Percentiles rank a stretch among this genome's conserved stretches.
Evolutionary conservation across 2,888 invertebrate genomes (phyloP).

Genomic region (Sicus ferrugineus): DNA sequence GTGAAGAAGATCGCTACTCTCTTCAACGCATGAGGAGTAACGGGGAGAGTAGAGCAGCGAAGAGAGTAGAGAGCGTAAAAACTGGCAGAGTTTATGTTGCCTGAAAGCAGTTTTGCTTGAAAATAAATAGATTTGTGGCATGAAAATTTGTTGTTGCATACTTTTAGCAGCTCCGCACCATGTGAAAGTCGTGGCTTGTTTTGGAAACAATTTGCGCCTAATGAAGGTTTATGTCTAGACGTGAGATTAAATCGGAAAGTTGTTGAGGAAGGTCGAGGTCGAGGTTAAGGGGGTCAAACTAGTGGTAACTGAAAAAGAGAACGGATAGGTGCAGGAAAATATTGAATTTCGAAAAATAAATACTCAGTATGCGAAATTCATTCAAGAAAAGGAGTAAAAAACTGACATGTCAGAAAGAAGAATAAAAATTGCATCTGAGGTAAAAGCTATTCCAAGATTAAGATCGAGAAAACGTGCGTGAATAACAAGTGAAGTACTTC

Average conservation of each 20-base stretch:
- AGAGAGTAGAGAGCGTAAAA: too few relatives aligned
- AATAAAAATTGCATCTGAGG: not conserved
- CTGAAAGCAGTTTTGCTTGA: not conserved
- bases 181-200: not conserved
- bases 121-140: conserved; percentile 15
- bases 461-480: not conserved
- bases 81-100: not conserved
- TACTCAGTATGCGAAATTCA: not conserved
- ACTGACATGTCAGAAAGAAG: not conserved
- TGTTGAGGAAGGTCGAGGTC: not conserved
- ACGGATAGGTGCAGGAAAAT: too few relatives aligned
- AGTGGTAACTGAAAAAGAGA: not conserved
- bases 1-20: too few relatives aligned
- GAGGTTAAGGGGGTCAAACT: not conserved
- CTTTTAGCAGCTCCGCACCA: not conserved
- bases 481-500: not conserved
- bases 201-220: conserved; percentile 16
- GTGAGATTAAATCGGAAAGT: conserved; percentile 11
- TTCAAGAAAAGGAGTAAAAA: not conserved
- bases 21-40: not conserved
- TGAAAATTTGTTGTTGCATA: conserved; percentile 2
- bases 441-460: not conserved
- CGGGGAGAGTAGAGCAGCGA: too few relatives aligned
- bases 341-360: not conserved
- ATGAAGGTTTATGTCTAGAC: conserved; percentile 26